Evolutionary conservation across 2,888 invertebrate genomes (phyloP).

Genomic region (Cephus sareptanus): DNA sequence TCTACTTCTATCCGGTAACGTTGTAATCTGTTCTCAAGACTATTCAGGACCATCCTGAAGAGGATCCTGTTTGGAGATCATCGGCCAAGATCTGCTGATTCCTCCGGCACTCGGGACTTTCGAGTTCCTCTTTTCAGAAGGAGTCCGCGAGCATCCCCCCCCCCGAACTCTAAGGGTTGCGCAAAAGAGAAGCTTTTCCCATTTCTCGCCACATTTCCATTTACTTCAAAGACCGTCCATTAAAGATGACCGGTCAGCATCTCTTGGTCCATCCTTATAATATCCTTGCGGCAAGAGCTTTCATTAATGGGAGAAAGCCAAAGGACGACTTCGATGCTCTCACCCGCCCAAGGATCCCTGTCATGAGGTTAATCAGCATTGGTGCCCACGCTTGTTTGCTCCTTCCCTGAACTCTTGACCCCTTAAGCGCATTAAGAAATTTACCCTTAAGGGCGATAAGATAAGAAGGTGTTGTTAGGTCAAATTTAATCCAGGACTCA

Average conservation of each 20-base stretch:
- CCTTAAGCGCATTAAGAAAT: background rate
- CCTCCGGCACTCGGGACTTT: constrained; percentile 18
- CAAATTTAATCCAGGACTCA: background rate
- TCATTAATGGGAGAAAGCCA: background rate
- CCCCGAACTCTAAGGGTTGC: constrained; percentile 24
- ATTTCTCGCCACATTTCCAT: constrained; percentile 29
- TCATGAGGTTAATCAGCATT: background rate
- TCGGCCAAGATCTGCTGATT: constrained; percentile 28
- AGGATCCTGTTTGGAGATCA: constrained; percentile 28
- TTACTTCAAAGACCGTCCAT: constrained; percentile 37
- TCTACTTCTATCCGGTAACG: constrained; percentile 33
- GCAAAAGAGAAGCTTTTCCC: constrained; percentile 31
- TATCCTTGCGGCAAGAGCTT: background rate
- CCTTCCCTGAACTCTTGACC: background rate
- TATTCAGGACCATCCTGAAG: constrained; percentile 27
- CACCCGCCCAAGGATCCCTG: background rate
- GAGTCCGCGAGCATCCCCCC: constrained; percentile 25
- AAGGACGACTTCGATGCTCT: too few species aligned
- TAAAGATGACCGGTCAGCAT: constrained; percentile 27
- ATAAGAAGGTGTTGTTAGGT: background rate
- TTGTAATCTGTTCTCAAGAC: constrained; percentile 27
- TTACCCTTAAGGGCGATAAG: background rate
- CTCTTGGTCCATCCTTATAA: constrained; percentile 1
- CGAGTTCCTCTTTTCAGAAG: constrained; percentile 30
- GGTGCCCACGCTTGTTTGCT: background rate